Percentiles rank a stretch among this genome's conserved stretches.
These are phyloP conservation scores for Hemibagrus wyckioides DNA, from an alignment of 2,113 vertebrate species.

Conservation along the genomic window DNA sequence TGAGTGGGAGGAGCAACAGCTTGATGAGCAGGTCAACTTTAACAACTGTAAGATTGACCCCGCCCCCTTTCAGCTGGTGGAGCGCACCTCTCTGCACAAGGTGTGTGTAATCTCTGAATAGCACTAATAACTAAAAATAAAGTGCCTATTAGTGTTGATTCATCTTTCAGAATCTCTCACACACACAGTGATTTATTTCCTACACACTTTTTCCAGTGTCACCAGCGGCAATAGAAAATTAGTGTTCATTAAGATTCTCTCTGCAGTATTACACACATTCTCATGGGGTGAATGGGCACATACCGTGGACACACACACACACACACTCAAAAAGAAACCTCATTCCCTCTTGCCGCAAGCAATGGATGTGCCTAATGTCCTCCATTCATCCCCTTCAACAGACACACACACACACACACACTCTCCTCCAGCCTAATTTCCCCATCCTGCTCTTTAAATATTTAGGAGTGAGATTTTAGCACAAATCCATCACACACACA, in stretches of 20 bases:
- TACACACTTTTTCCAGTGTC: constrained; percentile 11
- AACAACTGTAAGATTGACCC: constrained; percentile 52
- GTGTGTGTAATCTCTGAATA: constrained; percentile 22
- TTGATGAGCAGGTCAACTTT: constrained; percentile 53
- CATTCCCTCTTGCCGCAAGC: constrained; percentile 50
- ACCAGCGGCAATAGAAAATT: constrained; percentile 14
- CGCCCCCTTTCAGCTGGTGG: constrained; percentile 53
- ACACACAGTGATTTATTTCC: neutral
- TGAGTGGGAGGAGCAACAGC: constrained; percentile 54
- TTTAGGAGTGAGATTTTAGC: constrained; percentile 71
- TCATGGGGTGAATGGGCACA: neutral
- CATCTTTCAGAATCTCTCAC: neutral
- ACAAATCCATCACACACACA: constrained; percentile 66
- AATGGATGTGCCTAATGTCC: constrained; percentile 57
- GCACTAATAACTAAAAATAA: neutral
- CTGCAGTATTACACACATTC: constrained; percentile 25
- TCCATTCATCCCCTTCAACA: constrained; percentile 58
- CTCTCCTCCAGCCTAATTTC: constrained; percentile 23
- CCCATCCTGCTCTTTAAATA: constrained; percentile 69
- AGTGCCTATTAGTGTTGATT: neutral
- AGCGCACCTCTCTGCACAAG: constrained; percentile 51
- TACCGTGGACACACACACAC: constrained; percentile 19
- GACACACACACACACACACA: constrained; percentile 39
- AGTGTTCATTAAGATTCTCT: constrained; percentile 36
- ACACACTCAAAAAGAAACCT: constrained; percentile 7